phyloP scores from a whole-genome alignment of 2,113 vertebrate genomes.

The Rhipidura dahli region DNA sequence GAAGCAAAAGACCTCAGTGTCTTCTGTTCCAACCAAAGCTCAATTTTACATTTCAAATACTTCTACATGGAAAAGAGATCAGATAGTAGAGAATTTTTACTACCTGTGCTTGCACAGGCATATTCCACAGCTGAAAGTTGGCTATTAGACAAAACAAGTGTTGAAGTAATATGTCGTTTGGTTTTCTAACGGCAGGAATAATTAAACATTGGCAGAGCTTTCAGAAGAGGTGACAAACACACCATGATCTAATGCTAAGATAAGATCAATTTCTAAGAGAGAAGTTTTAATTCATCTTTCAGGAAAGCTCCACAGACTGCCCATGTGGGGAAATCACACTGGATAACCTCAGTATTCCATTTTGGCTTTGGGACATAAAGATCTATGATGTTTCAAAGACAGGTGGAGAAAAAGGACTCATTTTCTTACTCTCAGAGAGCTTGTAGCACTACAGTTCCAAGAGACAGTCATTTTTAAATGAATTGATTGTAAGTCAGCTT shows the following conservation, averaged over 20 bases:
- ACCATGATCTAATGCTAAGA: slow-evolving; percentile 8
- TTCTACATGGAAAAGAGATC: not conserved
- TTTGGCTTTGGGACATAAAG: not conserved
- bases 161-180: slow-evolving; percentile 5
- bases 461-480: not conserved
- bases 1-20: not conserved
- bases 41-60: not conserved
- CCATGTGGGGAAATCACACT: not conserved
- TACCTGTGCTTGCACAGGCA: not conserved
- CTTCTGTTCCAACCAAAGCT: not conserved
- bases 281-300: not conserved
- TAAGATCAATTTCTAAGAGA: not conserved
- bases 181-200: slow-evolving; percentile 27
- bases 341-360: not conserved
- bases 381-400: not conserved
- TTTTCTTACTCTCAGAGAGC: not conserved
- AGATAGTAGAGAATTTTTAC: not conserved
- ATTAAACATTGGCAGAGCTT: slow-evolving; percentile 41
- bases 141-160: slow-evolving; percentile 38
- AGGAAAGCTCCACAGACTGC: not conserved
- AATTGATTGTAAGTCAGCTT: not conserved
- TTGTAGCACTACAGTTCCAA: not conserved
- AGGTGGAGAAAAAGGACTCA: not conserved
- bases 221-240: slow-evolving; percentile 36
- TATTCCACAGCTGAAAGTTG: slow-evolving; percentile 18